These are phyloP conservation scores for Osmerus eperlanus DNA, from an alignment of 2,113 vertebrate genomes.

Conservation along the genomic window DNA sequence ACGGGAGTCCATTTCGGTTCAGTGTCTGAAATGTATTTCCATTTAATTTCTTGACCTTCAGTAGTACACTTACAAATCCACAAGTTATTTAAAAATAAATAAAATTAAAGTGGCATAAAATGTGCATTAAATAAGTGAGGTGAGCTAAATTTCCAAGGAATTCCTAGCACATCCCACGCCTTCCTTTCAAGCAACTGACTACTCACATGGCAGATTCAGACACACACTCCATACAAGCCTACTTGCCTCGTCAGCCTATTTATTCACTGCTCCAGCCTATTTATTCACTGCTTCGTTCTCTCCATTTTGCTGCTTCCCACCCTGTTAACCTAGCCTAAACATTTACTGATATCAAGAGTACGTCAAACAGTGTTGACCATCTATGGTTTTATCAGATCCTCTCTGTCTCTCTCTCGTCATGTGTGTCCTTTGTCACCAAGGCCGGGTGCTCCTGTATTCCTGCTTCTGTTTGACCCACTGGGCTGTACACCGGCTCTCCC, in stretches of 20 bases:
- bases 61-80: background rate
- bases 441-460: constrained; percentile 59
- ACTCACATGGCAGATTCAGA: background rate
- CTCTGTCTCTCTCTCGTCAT: background rate
- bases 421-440: constrained; percentile 59
- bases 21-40: no score
- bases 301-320: background rate
- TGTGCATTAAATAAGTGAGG: background rate
- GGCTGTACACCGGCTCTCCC: constrained; percentile 41
- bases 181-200: background rate
- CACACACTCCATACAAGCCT: background rate
- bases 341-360: no score
- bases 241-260: background rate
- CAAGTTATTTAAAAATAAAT: background rate
- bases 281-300: background rate
- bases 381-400: background rate
- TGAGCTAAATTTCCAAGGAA: background rate
- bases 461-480: constrained; percentile 67
- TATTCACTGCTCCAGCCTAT: background rate
- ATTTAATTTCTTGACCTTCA: background rate
- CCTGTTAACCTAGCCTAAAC: background rate
- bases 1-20: no score
- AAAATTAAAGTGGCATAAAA: background rate
- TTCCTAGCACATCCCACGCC: background rate
- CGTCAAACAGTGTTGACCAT: no score